Evolutionary conservation across 1,140 invertebrate genomes (phyloP), one percentile per base, ranked within the genome.

Genomic region (Coptotermes formosanus): DNA sequence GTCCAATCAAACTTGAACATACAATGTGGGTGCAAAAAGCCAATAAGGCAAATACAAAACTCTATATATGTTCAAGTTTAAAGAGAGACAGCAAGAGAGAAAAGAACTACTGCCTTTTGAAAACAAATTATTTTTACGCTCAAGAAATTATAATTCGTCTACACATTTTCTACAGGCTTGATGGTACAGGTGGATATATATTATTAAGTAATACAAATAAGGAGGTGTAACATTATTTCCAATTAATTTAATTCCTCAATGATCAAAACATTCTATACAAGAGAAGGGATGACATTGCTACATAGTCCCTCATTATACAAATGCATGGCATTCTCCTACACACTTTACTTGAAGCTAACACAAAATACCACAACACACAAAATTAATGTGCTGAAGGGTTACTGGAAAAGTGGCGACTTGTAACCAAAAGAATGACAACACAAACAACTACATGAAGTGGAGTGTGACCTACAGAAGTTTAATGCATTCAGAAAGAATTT

Each of bases 181-280:
- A 84, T 84, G 83, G 83, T 84, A 52, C 8, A 84, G 83, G 83
- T 84, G 43, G 83, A 84, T 48, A 52, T 84, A 84, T n/a, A 84
- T 52, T 48, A 55, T 84, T 25, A 84, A 84, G 83, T 52, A 84
- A 84, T 84, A 59, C 83, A 84, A 84, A 84, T 30, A 84, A 45
- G 48, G 45, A 59, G 25, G 30, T 84, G 25, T 84, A 84, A 52
- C 83, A 85, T 84, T 87, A 30, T 85, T 85, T 87, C 83, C 44
- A 75, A 83, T 45, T 59, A 45, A 83, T 59, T 87, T 69, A 85
- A 87, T 87, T 87, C 86, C 12, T 85, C 86, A 59, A 55, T 87
- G 64, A 85, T 87, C 86, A 87, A 82, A 82, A 82, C 85, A 86
- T 69, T 83, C 86, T 86, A 86, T 86, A 86, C 86, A 86, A 84